A percentile compares a stretch with the other conserved stretches of the same genome.
Evolutionary conservation across 2,888 invertebrate species (phyloP).

Genomic region (Sthenelais limicola): DNA sequence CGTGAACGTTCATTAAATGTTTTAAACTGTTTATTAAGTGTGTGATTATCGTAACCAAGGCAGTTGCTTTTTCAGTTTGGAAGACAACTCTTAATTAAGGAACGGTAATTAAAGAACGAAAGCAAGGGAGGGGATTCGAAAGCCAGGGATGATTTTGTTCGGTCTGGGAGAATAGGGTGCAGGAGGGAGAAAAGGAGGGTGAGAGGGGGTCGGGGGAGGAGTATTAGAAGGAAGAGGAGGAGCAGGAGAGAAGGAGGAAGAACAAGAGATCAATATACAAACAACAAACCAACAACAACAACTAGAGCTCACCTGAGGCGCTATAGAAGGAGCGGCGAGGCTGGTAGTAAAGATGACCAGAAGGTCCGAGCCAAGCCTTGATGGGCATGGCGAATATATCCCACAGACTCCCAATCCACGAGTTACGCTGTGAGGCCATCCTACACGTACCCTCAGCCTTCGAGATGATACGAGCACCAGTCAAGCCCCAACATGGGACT

Average conservation of each 20-base stretch:
- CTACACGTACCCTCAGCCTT: too few species aligned
- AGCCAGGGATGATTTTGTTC: too few species aligned
- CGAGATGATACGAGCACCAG: too few species aligned
- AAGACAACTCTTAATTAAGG: too few species aligned
- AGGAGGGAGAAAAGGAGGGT: background rate
- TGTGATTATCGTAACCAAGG: too few species aligned
- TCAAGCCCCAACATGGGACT: too few species aligned
- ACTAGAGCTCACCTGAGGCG: conserved; percentile 24
- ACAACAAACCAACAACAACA: background rate
- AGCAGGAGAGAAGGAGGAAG: background rate
- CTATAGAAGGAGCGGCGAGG: conserved; percentile 13
- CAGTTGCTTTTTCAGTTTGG: too few species aligned
- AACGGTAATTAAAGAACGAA: too few species aligned
- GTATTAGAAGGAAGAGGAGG: background rate
- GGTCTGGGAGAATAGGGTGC: background rate
- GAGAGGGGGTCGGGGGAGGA: background rate
- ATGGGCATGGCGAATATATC: conserved; percentile 29
- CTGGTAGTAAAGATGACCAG: conserved; percentile 27
- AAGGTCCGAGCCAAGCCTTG: conserved; percentile 27
- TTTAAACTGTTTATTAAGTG: too few species aligned
- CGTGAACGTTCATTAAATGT: too few species aligned
- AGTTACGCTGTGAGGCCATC: conserved; percentile 20
- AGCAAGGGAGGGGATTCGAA: too few species aligned
- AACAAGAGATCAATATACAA: background rate
- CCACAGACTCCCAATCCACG: conserved; percentile 36